Evolutionary conservation across 1,140 invertebrate species (phyloP).

Genomic region (Euura lappo): DNA sequence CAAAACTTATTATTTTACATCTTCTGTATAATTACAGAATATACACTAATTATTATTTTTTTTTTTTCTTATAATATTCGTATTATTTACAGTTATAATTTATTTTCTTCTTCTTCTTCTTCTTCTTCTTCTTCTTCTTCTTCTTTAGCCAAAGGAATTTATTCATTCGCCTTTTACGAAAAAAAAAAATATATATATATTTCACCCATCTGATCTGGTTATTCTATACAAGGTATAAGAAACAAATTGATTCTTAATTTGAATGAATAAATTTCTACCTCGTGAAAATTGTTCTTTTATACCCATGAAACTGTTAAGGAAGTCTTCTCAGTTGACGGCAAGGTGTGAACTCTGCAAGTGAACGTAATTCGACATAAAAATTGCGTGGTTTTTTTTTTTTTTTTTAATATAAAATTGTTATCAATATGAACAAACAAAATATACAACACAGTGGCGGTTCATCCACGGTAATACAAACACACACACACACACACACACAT

Average conservation of each 20-base stretch:
- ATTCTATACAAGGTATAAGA: too few species aligned
- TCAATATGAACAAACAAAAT: background rate
- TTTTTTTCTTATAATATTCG: background rate
- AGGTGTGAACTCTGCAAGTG: too few species aligned
- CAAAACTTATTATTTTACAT: background rate
- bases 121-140: background rate
- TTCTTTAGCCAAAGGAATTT: background rate
- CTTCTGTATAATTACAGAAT: background rate
- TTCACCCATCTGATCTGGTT: too few species aligned
- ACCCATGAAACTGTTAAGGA: too few species aligned
- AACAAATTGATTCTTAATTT: too few species aligned
- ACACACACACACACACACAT: conserved; percentile 16
- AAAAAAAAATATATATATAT: too few species aligned
- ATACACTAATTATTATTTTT: background rate
- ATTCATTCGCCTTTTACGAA: too few species aligned
- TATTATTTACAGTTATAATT: background rate
- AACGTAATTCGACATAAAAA: background rate
- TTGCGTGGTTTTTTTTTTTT: background rate
- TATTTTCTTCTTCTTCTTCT: background rate
- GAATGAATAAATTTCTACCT: too few species aligned
- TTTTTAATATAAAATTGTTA: background rate
- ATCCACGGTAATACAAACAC: conserved; percentile 11
- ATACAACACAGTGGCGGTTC: background rate
- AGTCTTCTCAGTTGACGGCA: too few species aligned
- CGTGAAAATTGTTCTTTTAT: too few species aligned